Evolutionary conservation across 1,140 invertebrate species (phyloP).

Genomic region (Halictus rubicundus): DNA sequence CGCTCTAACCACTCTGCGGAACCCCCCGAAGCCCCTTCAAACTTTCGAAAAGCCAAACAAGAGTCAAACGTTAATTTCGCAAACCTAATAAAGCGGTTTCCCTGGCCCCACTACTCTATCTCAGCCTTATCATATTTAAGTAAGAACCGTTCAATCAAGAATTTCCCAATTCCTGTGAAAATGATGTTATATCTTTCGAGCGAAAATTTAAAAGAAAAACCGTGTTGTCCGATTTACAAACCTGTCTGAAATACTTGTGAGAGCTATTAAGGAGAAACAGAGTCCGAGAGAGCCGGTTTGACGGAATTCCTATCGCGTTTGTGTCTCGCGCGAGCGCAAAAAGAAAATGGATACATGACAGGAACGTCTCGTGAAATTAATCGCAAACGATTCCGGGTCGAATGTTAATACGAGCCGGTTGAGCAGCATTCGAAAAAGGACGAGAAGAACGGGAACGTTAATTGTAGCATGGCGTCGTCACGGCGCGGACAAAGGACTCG

Average conservation of each 20-base stretch:
- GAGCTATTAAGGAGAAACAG: too few species aligned
- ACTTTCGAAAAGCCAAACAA: background rate
- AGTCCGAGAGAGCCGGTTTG: too few species aligned
- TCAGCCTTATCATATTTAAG: too few species aligned
- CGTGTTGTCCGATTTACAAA: too few species aligned
- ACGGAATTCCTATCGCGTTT: too few species aligned
- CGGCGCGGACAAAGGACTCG: background rate
- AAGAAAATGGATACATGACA: too few species aligned
- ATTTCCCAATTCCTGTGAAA: too few species aligned
- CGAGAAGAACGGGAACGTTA: conserved; percentile 14
- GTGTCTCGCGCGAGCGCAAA: too few species aligned
- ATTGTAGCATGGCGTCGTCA: conserved; percentile 26
- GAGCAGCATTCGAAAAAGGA: background rate
- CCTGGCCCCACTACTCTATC: background rate
- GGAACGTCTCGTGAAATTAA: background rate
- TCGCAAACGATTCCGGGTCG: background rate
- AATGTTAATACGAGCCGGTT: conserved; percentile 29
- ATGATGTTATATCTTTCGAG: too few species aligned
- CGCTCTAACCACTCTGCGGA: background rate
- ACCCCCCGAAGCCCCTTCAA: background rate
- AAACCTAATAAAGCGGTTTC: background rate
- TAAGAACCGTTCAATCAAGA: too few species aligned
- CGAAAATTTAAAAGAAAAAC: too few species aligned
- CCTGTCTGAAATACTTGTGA: too few species aligned
- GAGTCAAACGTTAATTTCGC: background rate